A percentile compares a stretch with the other conserved stretches of the same genome.
phyloP scores from a whole-genome alignment of 2,113 vertebrate genomes.

The Sylvilagus bachmani region DNA sequence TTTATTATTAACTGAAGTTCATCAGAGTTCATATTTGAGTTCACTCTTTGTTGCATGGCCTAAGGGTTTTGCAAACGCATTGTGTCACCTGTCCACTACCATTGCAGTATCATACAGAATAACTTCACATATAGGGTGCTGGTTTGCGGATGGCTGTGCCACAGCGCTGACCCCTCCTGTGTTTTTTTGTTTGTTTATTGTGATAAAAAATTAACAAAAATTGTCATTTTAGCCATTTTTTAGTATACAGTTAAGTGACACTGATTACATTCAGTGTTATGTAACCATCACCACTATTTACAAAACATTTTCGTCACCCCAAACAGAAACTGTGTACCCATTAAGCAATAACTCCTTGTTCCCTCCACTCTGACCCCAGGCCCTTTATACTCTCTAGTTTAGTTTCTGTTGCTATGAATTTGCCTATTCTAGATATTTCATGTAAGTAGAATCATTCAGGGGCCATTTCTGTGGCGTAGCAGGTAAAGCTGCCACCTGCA shows the following conservation, averaged over 20 bases:
- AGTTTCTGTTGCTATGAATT: constrained; percentile 1
- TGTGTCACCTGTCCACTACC: not conserved
- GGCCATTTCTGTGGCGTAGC: no score
- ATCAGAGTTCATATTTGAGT: not conserved
- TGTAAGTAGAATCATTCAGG: not conserved
- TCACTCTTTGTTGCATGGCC: not conserved
- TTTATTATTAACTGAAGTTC: not conserved
- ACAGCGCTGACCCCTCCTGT: no score
- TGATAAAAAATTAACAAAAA: no score
- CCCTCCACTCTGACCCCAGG: not conserved
- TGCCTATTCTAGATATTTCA: not conserved
- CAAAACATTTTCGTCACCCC: not conserved
- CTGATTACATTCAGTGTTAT: not conserved
- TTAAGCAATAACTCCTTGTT: not conserved
- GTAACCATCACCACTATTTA: not conserved
- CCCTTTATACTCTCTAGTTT: not conserved
- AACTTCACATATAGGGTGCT: not conserved
- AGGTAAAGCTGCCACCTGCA: no score
- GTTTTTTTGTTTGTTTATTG: no score
- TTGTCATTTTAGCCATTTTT: not conserved
- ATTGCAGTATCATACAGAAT: not conserved
- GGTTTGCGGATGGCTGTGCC: no score
- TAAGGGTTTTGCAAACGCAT: not conserved
- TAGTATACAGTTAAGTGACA: not conserved
- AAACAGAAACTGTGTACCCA: not conserved